A percentile compares a stretch with the other conserved stretches of the same genome.
Conservation (phyloP, 37 sponge, comb jelly and placozoan genomes). For the Corticium candelabrum region DNA sequence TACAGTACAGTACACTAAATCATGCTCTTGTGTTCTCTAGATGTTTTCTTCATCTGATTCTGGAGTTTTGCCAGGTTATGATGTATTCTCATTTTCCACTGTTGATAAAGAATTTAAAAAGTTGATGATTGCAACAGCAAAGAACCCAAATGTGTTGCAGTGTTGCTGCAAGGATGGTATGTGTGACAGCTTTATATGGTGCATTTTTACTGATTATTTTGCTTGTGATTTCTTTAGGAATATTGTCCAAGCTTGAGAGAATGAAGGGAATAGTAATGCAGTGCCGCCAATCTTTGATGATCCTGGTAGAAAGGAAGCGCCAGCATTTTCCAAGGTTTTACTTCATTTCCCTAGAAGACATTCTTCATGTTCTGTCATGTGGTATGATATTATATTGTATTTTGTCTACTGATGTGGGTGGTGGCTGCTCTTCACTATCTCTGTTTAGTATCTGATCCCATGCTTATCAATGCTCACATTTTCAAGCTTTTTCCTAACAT, state of each 20-base stretch:
- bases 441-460: conserved; percentile 26
- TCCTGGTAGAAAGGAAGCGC: conserved; percentile 31
- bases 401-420: no score
- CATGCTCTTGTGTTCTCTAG: background rate
- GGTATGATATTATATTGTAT: conserved; percentile 15
- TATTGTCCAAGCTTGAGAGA: conserved; percentile 61
- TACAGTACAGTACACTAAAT: no score
- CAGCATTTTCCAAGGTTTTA: conserved; percentile 55
- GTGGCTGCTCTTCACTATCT: background rate
- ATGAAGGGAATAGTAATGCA: conserved; percentile 31
- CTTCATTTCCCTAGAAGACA: conserved; percentile 64
- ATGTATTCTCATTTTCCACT: conserved; percentile 27
- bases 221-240: conserved; percentile 23
- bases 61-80: background rate
- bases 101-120: conserved; percentile 53
- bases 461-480: conserved; percentile 18
- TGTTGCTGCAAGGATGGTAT: conserved; percentile 39
- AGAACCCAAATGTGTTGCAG: conserved; percentile 53
- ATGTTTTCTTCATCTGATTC: background rate
- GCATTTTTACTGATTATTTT: background rate
- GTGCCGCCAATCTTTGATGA: conserved; percentile 43
- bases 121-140: conserved; percentile 38
- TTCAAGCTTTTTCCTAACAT: conserved; percentile 29
- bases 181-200: background rate
- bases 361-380: conserved; percentile 50